A percentile compares a stretch with the other conserved stretches of the same genome.
Conservation (phyloP, 1,140 invertebrate species). For the Hormaphis cornu region DNA sequence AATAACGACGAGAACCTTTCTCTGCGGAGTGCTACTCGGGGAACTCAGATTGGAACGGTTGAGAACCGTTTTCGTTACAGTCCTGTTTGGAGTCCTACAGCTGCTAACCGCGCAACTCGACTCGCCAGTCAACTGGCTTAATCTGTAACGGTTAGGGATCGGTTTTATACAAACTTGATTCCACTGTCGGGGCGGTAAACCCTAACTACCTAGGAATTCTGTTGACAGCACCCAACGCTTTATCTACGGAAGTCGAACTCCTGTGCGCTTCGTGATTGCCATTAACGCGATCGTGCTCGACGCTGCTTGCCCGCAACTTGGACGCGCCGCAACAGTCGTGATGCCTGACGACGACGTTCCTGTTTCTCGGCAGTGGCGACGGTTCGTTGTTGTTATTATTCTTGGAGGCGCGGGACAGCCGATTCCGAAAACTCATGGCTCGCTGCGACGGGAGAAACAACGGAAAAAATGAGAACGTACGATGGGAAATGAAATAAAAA, state of each 20-base stretch:
- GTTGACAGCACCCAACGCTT: conserved; percentile 1
- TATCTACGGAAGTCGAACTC: conserved; percentile 26
- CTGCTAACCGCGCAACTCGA: conserved; percentile 5
- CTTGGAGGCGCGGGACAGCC: conserved; percentile 14
- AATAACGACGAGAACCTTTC: background rate
- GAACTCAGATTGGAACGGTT: conserved; percentile 15
- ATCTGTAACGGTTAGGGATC: conserved; percentile 25
- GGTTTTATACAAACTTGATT: conserved; percentile 22
- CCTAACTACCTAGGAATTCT: conserved; percentile 26
- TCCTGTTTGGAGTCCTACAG: conserved; percentile 13
- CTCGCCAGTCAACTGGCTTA: conserved; percentile 21
- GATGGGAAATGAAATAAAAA: no score
- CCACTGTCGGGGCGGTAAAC: background rate
- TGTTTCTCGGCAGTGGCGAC: conserved; percentile 8
- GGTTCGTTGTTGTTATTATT: conserved; percentile 21
- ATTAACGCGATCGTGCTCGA: conserved; percentile 20
- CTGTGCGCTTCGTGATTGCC: conserved; percentile 20
- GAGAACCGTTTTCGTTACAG: background rate
- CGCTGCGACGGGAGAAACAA: background rate
- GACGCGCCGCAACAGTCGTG: conserved; percentile 12
- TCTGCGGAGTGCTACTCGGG: conserved; percentile 10
- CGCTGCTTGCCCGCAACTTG: conserved; percentile 18
- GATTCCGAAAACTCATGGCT: conserved; percentile 32
- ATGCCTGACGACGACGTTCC: background rate
- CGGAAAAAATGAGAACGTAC: no score